phyloP scores from a whole-genome alignment of 2,797 vertebrate genomes.

The Protosalanx chinensis region DNA sequence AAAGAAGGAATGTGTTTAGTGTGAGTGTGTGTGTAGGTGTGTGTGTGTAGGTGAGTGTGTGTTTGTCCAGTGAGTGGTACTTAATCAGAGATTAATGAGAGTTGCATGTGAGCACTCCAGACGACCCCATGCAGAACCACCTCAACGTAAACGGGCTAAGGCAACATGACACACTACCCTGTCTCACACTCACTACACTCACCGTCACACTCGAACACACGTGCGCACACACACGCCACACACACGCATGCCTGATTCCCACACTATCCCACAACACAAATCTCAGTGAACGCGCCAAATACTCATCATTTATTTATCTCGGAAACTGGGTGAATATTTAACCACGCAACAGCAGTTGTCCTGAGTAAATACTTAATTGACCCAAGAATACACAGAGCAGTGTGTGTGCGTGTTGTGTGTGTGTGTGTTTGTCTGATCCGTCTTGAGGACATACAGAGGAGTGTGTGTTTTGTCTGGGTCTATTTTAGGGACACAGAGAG shows the following conservation, averaged over 20 bases:
- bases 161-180: slow-evolving; percentile 4
- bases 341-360: slow-evolving; percentile 61
- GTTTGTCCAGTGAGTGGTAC: slow-evolving; percentile 12
- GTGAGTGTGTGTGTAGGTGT: slow-evolving; percentile 1
- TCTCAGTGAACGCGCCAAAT: slow-evolving; percentile 62
- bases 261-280: slow-evolving; percentile 12
- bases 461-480: no score
- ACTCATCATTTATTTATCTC: slow-evolving; percentile 77
- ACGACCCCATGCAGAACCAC: slow-evolving; percentile 28
- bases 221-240: no score
- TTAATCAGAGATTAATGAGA: slow-evolving; percentile 48
- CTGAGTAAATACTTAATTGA: slow-evolving; percentile 76
- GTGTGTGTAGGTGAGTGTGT: background rate
- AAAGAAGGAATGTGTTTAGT: background rate
- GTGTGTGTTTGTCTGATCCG: background rate
- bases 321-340: slow-evolving; percentile 79
- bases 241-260: no score
- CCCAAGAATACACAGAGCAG: slow-evolving; percentile 55
- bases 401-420: slow-evolving; percentile 13
- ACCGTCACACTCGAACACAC: background rate
- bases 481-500: no score
- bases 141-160: background rate
- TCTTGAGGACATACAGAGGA: background rate
- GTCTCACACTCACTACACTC: no score
- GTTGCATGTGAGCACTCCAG: slow-evolving; percentile 35